Base-by-base conservation (phyloP, 1,140 invertebrate species). In the Oryzaephilus surinamensis region DNA sequence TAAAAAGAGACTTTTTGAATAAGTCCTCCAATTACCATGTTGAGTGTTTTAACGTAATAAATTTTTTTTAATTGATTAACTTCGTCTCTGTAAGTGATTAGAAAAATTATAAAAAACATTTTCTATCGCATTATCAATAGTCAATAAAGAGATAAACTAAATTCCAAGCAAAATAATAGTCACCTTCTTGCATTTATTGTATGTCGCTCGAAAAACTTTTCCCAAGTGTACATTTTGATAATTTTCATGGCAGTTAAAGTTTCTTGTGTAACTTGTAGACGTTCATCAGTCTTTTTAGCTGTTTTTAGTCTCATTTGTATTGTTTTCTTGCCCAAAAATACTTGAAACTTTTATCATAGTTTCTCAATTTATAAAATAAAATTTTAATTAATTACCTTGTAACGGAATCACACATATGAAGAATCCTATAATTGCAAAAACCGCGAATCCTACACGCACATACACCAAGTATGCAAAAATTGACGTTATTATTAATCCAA, bases 211-310 rank as follows among this genome's bases (percentile, higher is more conserved):
- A 90, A 89, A 0, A 81, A 81, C 23, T 76, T 72, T 56, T 89
- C 84, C 86, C 86, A 91, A 0, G 80, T 77, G 54, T 87, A 89
- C 84, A 93, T 90, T 64, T 94, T 95, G 17, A 84, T 88, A 1
- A 79, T 75, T 43, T 81, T 78, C n/a, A 84, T 82, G 7, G 79
- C 80, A 21, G 72, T 71, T 13, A 92, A 77, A 6, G 90, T 81
- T 56, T 92, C 88, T 55, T 85, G 88, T 70, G 89, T 91, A 6
- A 88, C 54, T 32, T 81, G 67, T 1, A 94, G 79, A 7, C 89
- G 62, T 48, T 86, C 73, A 64, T 93, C 90, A 0, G 85, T 91
- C 11, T 51, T 50, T 29, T 45, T 18, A 18, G 38, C 39, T 3
- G 32, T 39, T 43, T 41, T 46, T 8, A 48, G 11, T 15, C 50